Base-by-base conservation (phyloP, 1,140 invertebrate genomes). In the Gryon sp. region DNA sequence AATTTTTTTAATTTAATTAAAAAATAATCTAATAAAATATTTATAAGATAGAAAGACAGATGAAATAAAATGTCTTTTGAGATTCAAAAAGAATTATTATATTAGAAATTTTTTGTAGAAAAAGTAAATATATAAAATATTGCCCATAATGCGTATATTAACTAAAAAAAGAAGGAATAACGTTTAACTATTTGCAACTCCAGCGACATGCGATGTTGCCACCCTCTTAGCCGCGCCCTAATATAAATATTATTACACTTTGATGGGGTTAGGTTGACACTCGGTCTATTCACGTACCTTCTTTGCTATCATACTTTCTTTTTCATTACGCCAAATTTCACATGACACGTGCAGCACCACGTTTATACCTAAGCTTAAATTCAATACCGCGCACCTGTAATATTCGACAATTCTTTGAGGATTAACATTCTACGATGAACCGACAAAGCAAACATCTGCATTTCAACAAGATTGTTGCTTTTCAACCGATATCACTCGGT, bases 241-340 rank as follows among this genome's bases (percentile, higher is more conserved):
- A 87, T 87, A 88, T 88, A 88, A 88, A 88, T 88, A 88, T 88
- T 88, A 87, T 88, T 88, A 88, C 84, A 87, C 82, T 87, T 88
- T 87, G 87, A 88, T 88, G 79, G 86, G 86, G 86, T 87, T 87
- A 86, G 82, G 82, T 85, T 86, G 87, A 86, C 84, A 87, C 82
- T 84, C 81, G 82, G 46, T 30, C 80, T 60, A 62, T 72, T 38
- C 59, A 60, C 41, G 74, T 74, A 76, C 63, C 75, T 76, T 74
- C 60, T 69, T 74, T 66, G 38, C 72, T 53, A 62, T 70, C 62
- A 50, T 72, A 62, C 76, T 78, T 75, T 72, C 74, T 84, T 84
- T 86, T 85, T 86, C 84, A 86, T 84, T 83, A 85, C 50, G 57
- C 52, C 72, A 72, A 84, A 84, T 83, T 81, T 82, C 68, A 34